Base-by-base conservation (phyloP, 2,888 invertebrate genomes). In the Hypomecis atomaria region DNA sequence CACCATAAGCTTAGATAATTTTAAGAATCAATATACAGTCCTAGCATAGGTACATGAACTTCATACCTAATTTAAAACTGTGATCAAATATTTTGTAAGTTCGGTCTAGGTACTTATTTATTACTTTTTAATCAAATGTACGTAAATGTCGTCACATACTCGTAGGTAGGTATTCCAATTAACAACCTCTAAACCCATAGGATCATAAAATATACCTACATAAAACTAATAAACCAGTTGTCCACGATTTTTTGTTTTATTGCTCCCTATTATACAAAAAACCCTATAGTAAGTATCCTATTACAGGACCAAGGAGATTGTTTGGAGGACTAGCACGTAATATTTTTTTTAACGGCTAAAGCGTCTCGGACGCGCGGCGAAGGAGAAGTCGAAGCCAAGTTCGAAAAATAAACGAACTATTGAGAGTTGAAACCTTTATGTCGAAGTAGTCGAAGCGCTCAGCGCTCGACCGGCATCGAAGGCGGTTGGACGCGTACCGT, bases 401-500 rank as follows among this genome's bases (percentile, higher is more conserved):
- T 86, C 82, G 87, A 89, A 91, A 90, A 88, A 90, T 56, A 89
- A 91, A 89, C 85, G 84, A 84, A 75, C 82, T 74, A 0, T 37
- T 50, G 23, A 23, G 23, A 23, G 23, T 23, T 23, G 23, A 23
- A 23, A 23, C 23, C 23, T 23, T 3, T 23, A 23, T 23, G 23
- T 23, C 3, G 23, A 45, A 74, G 6, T 13, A 9, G n/a, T n/a
- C 54, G 54, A 45, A 74, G 6, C 38, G 23, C 4, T 6, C 89
- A 88, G 86, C 88, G 82, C 75, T 71, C 73, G 87, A 89, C 91
- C 90, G 90, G 90, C 92, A 90, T 85, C 79, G 82, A 78, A 79
- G 72, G 86, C 75, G 87, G 84, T 78, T 80, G 81, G 89, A 89
- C 90, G 92, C 85, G 82, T 61, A 53, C 6, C 78, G 71, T 67